Conservation (phyloP, 2,888 invertebrate species). For the Keiferia lycopersicella region DNA sequence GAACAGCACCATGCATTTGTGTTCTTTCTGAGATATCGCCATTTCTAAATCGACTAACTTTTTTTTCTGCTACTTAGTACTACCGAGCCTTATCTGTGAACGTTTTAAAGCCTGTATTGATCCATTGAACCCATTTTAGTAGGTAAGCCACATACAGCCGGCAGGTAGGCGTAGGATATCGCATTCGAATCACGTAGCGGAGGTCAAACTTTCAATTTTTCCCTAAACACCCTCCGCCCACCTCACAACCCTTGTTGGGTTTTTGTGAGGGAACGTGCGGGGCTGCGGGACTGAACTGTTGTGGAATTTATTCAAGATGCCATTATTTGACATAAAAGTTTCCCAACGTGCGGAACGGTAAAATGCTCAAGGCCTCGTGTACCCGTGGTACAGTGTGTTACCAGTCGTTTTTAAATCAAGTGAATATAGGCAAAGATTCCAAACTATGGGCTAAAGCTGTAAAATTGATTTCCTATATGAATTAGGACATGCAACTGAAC, state of each 20-base stretch:
- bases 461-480: too few species aligned
- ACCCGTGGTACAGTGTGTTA: too few species aligned
- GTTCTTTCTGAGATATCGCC: too few species aligned
- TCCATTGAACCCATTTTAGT: neutral
- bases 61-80: too few species aligned
- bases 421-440: too few species aligned
- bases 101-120: neutral
- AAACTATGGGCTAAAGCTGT: too few species aligned
- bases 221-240: constrained; percentile 14
- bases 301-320: constrained; percentile 2
- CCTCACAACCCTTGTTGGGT: neutral
- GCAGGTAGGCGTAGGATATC: constrained; percentile 3
- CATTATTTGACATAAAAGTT: neutral
- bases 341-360: neutral
- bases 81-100: neutral
- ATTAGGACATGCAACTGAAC: too few species aligned
- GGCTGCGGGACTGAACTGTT: neutral
- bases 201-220: constrained; percentile 30
- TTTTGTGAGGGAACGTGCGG: neutral
- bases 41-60: too few species aligned
- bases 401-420: too few species aligned
- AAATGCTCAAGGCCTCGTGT: too few species aligned
- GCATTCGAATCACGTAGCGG: constrained; percentile 21
- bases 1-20: too few species aligned
- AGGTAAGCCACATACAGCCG: neutral